phyloP scores from a whole-genome alignment of 1,140 invertebrate species.

The Rhizoglyphus robini region DNA sequence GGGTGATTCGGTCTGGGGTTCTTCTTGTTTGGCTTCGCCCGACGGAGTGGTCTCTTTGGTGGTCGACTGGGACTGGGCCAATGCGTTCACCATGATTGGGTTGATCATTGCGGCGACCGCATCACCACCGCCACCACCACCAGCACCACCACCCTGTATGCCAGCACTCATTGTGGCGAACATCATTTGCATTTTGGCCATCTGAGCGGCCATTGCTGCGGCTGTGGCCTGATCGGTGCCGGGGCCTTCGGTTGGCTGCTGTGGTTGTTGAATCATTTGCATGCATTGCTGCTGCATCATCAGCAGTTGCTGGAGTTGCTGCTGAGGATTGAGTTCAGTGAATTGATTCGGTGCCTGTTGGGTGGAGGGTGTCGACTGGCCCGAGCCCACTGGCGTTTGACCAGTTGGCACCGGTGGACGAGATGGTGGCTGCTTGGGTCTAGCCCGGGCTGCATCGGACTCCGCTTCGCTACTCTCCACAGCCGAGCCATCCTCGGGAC shows the following conservation, averaged over 20 bases:
- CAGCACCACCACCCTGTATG: neutral
- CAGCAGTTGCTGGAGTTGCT: conserved; percentile 9
- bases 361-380: neutral
- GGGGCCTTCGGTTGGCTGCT: neutral
- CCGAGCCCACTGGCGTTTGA: neutral
- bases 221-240: neutral
- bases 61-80: neutral
- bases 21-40: no score
- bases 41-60: no score
- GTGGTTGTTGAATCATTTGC: conserved; percentile 6
- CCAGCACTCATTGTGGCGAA: conserved; percentile 16
- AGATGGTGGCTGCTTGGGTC: conserved; percentile 6
- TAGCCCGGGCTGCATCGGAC: conserved; percentile 20
- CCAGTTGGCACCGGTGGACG: neutral
- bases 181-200: conserved; percentile 20
- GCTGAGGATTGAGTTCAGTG: neutral
- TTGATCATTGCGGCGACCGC: neutral
- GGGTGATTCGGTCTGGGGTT: no score
- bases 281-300: conserved; percentile 3
- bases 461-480: conserved; percentile 21
- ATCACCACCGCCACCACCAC: neutral
- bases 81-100: neutral
- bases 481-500: conserved; percentile 24
- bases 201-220: conserved; percentile 23
- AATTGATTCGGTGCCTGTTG: neutral